Conservation (phyloP, 2,113 vertebrate species). For the Leptosomus discolor region DNA sequence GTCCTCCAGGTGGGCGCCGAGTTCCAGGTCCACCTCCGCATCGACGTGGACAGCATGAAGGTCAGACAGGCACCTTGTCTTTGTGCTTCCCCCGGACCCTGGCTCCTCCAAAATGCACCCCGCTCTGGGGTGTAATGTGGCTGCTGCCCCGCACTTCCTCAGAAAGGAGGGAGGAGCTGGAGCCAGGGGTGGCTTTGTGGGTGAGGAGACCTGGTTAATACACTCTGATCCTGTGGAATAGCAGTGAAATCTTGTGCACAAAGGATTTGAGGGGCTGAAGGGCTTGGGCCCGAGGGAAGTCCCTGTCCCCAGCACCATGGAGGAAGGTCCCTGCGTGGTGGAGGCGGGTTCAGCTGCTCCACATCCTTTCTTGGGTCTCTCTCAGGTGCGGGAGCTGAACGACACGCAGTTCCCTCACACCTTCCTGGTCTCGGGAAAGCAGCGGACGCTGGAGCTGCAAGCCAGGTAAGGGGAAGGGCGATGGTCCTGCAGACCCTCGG, state of each 20-base stretch:
- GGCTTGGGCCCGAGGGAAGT: neutral
- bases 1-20: slow-evolving; percentile 76
- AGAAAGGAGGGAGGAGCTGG: neutral
- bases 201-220: neutral
- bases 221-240: neutral
- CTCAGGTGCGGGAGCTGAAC: slow-evolving; percentile 70
- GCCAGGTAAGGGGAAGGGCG: slow-evolving; percentile 56
- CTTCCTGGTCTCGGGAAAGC: slow-evolving; percentile 77
- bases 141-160: accelerated
- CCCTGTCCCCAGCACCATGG: accelerated
- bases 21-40: slow-evolving; percentile 75
- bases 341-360: neutral
- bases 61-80: slow-evolving; percentile 44
- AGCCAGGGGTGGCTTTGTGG: neutral
- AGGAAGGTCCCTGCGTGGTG: neutral
- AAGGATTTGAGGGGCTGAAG: neutral
- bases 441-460: slow-evolving; percentile 73
- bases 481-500: accelerated
- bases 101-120: neutral
- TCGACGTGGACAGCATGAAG: slow-evolving; percentile 74
- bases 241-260: neutral
- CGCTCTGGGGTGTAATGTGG: neutral
- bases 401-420: slow-evolving; percentile 68
- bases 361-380: neutral
- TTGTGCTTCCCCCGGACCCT: neutral